Percentiles rank a stretch among this genome's conserved stretches.
These are phyloP conservation scores for Melanogrammus aeglefinus DNA, from an alignment of 2,797 vertebrate species.

Conservation along the genomic window DNA sequence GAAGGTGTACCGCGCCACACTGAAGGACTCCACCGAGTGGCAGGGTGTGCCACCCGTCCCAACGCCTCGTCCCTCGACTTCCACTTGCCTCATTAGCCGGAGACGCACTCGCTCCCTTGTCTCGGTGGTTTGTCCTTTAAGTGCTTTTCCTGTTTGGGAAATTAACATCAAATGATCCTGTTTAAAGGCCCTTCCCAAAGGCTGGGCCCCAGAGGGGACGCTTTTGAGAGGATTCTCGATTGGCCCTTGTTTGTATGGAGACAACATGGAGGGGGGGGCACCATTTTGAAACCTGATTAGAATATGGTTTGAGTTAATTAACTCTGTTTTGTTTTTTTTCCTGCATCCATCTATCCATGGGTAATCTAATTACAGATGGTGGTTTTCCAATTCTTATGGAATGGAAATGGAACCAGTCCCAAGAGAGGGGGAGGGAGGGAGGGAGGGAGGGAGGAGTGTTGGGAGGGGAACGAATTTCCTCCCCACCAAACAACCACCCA, in stretches of 20 bases:
- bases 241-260: slow-evolving; percentile 44
- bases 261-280: slow-evolving; percentile 13
- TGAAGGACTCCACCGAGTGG: background rate
- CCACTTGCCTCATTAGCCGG: slow-evolving; percentile 40
- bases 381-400: slow-evolving; percentile 67
- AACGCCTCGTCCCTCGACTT: slow-evolving; percentile 28
- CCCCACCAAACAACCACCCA: slow-evolving; percentile 29
- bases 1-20: slow-evolving; percentile 44
- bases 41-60: slow-evolving; percentile 27
- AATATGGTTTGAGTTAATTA: slow-evolving; percentile 75
- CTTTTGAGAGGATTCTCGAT: slow-evolving; percentile 60
- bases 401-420: slow-evolving; percentile 66
- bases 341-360: slow-evolving; percentile 55
- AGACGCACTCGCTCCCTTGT: slow-evolving; percentile 47
- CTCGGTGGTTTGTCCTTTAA: slow-evolving; percentile 56
- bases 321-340: slow-evolving; percentile 29
- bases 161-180: slow-evolving; percentile 69
- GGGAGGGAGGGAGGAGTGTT: slow-evolving; percentile 13
- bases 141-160: slow-evolving; percentile 70
- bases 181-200: slow-evolving; percentile 58
- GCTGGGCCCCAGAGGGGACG: slow-evolving; percentile 24
- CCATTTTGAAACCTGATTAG: slow-evolving; percentile 65
- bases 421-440: slow-evolving; percentile 25
- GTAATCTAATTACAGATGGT: slow-evolving; percentile 73
- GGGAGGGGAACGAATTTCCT: slow-evolving; percentile 40